Base-by-base conservation (phyloP, 2,113 vertebrate genomes). In the Damaliscus lunatus region DNA sequence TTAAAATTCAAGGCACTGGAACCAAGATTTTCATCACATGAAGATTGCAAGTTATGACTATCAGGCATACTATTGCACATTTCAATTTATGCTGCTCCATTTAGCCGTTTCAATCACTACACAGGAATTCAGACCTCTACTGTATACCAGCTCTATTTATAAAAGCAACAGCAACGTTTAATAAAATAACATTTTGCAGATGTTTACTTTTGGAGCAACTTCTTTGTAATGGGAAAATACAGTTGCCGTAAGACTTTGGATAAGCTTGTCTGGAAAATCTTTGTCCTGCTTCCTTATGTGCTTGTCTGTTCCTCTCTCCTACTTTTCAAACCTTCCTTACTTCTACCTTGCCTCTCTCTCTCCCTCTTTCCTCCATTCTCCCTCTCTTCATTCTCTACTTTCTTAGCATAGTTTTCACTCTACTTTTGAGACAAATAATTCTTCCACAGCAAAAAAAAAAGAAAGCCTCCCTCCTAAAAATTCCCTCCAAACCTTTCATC, bases 151-250 rank as follows among this genome's bases (percentile, higher is more conserved):
- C 31, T 96, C 23, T 55, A 62, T 90, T 95, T 94, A 74, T 80
- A 92, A 96, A 95, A 88, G 55, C n/a, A 88, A 46, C 29, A 91
- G 77, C 36, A 48, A n/a, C 52, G 64, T 94, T 60, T 62, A 96
- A 86, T 80, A 62, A 91, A 96, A 60, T 86, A 74, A 86, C 2
- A 88, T 71, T 77, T 43, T 89, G 31, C 36, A 80, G 43, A 87
- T 74, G 6, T 13, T 86, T 80, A 67, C 23, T 89, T 96, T 92
- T 83, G 52, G 40, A 91, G 3, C 15, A 81, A 87, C 31, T 23
- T 85, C 33, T 84, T 93, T 97, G 31, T 94, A 85, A 88, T 40
- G 88, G 33, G 83, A 90, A 97, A 94, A 97, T 93, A 67, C 5
- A 84, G 13, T 86, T 95, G 50, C 80, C 80, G 36, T 48, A 81